Evolutionary conservation across 2,113 vertebrate species (phyloP).

Genomic region (Gymnarchus niloticus): DNA sequence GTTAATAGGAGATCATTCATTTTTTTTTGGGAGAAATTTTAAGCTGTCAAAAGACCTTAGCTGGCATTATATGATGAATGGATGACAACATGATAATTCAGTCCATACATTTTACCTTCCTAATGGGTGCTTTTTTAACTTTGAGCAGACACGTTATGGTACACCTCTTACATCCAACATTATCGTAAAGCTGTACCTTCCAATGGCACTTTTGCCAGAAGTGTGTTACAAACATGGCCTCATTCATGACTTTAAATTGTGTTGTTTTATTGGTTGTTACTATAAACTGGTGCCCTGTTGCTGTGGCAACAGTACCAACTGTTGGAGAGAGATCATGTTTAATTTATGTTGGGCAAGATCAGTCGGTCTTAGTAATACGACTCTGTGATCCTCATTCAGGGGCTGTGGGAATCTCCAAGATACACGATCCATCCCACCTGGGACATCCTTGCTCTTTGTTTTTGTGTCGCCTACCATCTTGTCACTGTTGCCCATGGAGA

Average conservation of each 20-base stretch:
- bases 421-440: not conserved
- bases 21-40: constrained; percentile 2
- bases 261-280: not conserved
- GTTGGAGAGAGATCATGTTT: not conserved
- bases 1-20: not conserved
- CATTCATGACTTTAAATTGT: not conserved
- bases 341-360: not conserved
- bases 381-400: not conserved
- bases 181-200: not conserved
- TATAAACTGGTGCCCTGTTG: not conserved
- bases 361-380: not conserved
- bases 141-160: not conserved
- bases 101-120: not conserved
- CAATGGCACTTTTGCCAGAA: not conserved
- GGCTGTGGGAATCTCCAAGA: not conserved
- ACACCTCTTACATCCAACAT: not conserved
- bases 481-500: not conserved
- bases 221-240: not conserved
- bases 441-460: not conserved
- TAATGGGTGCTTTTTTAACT: not conserved
- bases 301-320: not conserved
- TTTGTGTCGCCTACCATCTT: constrained; percentile 7
- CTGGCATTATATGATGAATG: not conserved
- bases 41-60: not conserved
- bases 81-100: not conserved